Percentiles rank a stretch among this genome's conserved stretches.
Evolutionary conservation across 2,797 vertebrate genomes (phyloP).

Genomic region (Rhinogobio ventralis): DNA sequence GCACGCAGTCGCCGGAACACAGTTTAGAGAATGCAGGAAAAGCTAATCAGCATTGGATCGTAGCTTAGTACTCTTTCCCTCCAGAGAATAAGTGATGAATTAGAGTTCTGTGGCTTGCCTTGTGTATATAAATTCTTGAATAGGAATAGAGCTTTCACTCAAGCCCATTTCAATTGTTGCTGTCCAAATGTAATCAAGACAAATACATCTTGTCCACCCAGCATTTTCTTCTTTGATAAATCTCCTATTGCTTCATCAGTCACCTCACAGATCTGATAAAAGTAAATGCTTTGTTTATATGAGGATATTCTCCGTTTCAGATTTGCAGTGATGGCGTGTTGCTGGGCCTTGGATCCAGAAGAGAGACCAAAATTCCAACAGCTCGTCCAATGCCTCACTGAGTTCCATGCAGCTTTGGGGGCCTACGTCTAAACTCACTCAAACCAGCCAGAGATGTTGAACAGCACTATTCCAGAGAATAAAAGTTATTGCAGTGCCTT

Average conservation of each 20-base stretch:
- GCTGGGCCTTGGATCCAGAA: conserved; percentile 97
- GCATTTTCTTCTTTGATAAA: neutral
- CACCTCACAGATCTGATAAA: neutral
- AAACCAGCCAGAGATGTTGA: conserved; percentile 54
- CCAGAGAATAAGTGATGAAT: conserved; percentile 65
- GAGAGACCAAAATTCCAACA: conserved; percentile 99
- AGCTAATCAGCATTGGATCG: conserved; percentile 53
- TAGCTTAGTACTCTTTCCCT: conserved; percentile 36
- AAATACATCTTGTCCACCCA: neutral
- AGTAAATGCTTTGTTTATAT: neutral
- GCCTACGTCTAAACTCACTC: conserved; percentile 88
- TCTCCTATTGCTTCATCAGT: neutral
- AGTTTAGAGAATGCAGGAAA: conserved; percentile 34
- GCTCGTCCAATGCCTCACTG: conserved; percentile 97
- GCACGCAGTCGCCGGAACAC: neutral
- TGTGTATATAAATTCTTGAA: conserved; percentile 10
- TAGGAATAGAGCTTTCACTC: neutral
- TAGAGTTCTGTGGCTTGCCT: neutral
- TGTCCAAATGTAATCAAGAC: conserved; percentile 29
- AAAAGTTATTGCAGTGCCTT: conserved; percentile 84
- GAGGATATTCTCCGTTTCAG: conserved; percentile 69
- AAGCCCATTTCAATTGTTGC: neutral
- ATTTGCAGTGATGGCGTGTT: conserved; percentile 99
- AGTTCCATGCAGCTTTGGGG: conserved; percentile 95
- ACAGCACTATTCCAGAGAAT: conserved; percentile 70